phyloP scores from a whole-genome alignment of 2,888 invertebrate genomes.

The Agelastica alni region DNA sequence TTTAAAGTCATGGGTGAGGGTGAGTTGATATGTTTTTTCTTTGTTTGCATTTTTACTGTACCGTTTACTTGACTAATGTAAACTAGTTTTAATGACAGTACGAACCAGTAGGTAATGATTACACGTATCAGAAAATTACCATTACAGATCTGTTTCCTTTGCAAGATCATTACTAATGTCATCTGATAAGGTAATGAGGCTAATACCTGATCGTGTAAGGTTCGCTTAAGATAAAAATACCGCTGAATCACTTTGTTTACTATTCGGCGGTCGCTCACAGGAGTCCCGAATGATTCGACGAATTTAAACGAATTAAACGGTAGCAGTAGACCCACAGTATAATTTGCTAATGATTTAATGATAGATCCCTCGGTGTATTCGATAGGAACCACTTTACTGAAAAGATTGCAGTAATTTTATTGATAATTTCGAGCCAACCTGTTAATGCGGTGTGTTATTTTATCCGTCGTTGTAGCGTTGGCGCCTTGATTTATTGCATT shows the following conservation, averaged over 20 bases:
- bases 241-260: constrained; percentile 31
- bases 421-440: constrained; percentile 35
- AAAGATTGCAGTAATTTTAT: constrained; percentile 42
- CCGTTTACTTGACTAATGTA: no score
- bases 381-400: constrained; percentile 41
- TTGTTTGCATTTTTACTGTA: no score
- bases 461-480: constrained; percentile 32
- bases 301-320: constrained; percentile 44
- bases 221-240: constrained; percentile 25
- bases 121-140: no score
- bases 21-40: no score
- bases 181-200: no score
- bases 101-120: no score
- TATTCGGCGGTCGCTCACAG: constrained; percentile 17
- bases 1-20: no score
- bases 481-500: constrained; percentile 42
- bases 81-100: no score
- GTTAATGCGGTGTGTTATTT: constrained; percentile 24
- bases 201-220: no score
- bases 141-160: no score
- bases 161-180: no score
- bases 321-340: constrained; percentile 44
- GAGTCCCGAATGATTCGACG: constrained; percentile 38
- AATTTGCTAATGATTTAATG: constrained; percentile 48
- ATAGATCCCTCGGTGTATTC: constrained; percentile 38